phyloP scores from a whole-genome alignment of 2,797 vertebrate genomes.

The Lemur catta region DNA sequence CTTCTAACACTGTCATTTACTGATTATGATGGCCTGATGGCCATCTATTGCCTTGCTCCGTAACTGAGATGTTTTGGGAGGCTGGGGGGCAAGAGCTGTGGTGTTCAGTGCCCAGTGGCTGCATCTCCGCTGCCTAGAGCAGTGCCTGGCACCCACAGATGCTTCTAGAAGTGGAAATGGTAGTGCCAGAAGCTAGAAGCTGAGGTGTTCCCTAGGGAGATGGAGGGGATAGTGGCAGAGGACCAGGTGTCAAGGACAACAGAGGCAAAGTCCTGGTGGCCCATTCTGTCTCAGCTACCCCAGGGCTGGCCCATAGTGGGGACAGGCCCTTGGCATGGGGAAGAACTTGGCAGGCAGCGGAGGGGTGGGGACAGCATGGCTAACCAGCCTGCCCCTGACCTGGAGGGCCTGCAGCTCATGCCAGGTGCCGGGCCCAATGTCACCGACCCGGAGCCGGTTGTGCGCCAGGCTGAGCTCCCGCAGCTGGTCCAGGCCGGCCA shows the following conservation, averaged over 20 bases:
- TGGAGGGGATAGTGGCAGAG: neutral
- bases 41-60: neutral
- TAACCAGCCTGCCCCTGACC: conserved; percentile 57
- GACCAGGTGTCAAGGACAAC: neutral
- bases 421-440: conserved; percentile 79
- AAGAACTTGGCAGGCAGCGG: neutral
- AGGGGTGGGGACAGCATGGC: neutral
- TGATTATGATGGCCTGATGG: no score
- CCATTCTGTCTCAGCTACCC: neutral
- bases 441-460: conserved; percentile 70
- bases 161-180: neutral
- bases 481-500: conserved; percentile 69
- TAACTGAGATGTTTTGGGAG: neutral
- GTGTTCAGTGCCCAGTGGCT: neutral
- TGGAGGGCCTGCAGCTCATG: conserved; percentile 72
- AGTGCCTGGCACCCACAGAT: neutral
- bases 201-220: neutral
- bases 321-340: neutral
- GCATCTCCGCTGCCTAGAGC: neutral
- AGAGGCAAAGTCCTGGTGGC: neutral
- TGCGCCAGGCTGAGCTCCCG: conserved; percentile 74
- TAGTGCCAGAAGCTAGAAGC: neutral
- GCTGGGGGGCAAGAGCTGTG: neutral
- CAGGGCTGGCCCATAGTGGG: neutral
- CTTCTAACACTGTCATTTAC: neutral